Evolutionary conservation across 2,888 invertebrate species (phyloP).

Genomic region (Pristionchus exspectatus): DNA sequence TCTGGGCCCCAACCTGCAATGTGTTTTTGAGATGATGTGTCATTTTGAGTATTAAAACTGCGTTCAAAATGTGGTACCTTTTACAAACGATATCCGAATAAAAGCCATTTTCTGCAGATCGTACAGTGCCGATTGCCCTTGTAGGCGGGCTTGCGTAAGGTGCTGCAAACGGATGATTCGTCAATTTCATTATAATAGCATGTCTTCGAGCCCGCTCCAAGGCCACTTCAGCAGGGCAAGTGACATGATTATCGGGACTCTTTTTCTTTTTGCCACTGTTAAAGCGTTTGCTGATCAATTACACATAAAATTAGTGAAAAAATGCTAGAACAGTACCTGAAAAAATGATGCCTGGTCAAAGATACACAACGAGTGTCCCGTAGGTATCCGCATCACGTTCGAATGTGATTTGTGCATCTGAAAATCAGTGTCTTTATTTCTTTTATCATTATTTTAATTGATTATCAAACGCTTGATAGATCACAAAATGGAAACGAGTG

Average conservation of each 20-base stretch:
- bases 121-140: conserved; percentile 97
- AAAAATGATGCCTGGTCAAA: conserved; percentile 98
- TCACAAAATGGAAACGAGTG: not conserved
- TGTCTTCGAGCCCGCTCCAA: no score
- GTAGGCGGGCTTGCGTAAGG: conserved; percentile 90
- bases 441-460: not conserved
- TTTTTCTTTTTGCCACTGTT: no score
- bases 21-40: not conserved
- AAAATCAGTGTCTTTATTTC: not conserved
- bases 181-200: not conserved
- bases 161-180: conserved; percentile 52
- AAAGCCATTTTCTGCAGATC: conserved; percentile 99
- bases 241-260: no score
- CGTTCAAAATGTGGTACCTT: conserved; percentile 81
- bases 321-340: conserved; percentile 81
- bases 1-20: conserved; percentile 94
- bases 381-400: conserved; percentile 97
- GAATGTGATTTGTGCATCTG: conserved; percentile 84
- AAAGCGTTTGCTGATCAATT: not conserved
- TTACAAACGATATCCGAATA: conserved; percentile 97
- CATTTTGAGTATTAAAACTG: not conserved
- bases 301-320: not conserved
- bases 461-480: not conserved
- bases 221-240: no score
- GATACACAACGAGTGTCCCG: conserved; percentile 95